Base-by-base conservation (phyloP, 2,797 vertebrate species). In the Sebastes dallii region DNA sequence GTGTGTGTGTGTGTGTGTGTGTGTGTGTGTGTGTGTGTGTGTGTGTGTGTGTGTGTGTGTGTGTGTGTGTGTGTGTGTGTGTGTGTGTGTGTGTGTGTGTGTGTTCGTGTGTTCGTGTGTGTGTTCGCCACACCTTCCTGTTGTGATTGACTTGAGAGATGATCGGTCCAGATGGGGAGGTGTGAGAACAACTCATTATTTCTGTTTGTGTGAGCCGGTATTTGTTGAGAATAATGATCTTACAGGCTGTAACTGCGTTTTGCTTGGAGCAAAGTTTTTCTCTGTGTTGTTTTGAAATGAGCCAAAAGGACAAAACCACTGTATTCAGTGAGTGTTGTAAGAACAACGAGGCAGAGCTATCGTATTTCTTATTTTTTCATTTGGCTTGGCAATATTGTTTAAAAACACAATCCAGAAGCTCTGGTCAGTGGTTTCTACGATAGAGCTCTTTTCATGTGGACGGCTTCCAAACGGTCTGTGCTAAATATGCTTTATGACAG, bases 151-250 rank as follows among this genome's bases (percentile, higher is more conserved):
- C 86, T 46, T 86, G 86, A 92, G 88, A 90, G 91, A 91, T 88
- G 86, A 80, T 86, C 27, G 1, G 86, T 92, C 91, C 94, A 96
- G 93, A 94, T 95, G 95, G 93, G 84, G 89, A 92, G 88, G 93
- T 93, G 94, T 93, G 90, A 94, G 91, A 90, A 87, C 72, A 39
- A 56, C 58, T 66, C 46, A 22, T 39, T 66, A 36, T 79, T 65
- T 58, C 12, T 72, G 66, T 80, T 71, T 80, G 29, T 70, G 36
- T 73, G 25, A 70, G 27, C 75, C 29, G 20, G 70, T n/a, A 36
- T 20, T 20, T 58, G 27, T 27, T 55, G 3, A 30, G 29, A 29
- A n/a, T 62, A 34, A 85, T 61, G 61, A 82, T 50, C 34, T 62
- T 25, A 12, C 27, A 78, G 9, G 30, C 64, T 81, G 58, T 34